A percentile compares a stretch with the other conserved stretches of the same genome.
Conservation (phyloP, 2,113 vertebrate species). For the Alexandromys fortis region DNA sequence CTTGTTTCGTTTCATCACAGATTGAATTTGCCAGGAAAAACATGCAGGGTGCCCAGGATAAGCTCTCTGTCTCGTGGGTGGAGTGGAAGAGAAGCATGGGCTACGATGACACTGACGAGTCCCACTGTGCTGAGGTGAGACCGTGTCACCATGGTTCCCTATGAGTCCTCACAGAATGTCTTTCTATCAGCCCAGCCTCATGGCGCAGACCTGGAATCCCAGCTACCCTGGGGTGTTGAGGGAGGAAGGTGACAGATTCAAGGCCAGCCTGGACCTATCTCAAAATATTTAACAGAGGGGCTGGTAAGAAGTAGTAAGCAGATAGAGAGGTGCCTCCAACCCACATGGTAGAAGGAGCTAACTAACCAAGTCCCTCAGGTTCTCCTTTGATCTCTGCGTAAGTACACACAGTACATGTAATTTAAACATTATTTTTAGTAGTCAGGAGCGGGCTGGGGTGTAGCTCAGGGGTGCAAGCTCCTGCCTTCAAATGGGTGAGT, state of each 20-base stretch:
- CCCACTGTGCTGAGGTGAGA: slow-evolving; percentile 89
- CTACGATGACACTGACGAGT: slow-evolving; percentile 81
- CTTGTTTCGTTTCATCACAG: slow-evolving; percentile 83
- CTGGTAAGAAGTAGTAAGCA: neutral
- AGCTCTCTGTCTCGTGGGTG: slow-evolving; percentile 86
- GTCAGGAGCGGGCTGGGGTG: neutral
- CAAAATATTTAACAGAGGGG: neutral
- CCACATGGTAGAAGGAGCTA: neutral
- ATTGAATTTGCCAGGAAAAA: slow-evolving; percentile 93
- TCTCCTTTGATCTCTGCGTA: neutral
- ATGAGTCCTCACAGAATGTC: neutral
- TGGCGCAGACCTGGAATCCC: neutral
- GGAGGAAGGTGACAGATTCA: neutral
- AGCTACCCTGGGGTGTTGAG: neutral
- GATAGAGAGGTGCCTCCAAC: too few relatives aligned
- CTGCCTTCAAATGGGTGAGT: neutral
- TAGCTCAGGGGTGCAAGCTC: neutral
- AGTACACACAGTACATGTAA: neutral
- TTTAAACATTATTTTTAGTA: neutral
- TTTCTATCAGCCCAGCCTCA: neutral
- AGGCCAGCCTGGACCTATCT: neutral
- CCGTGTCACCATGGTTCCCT: neutral
- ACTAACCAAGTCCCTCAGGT: neutral
- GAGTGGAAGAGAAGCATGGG: slow-evolving; percentile 88
- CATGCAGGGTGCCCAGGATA: slow-evolving; percentile 88